Base-by-base conservation (phyloP, 2,888 invertebrate species). In the Caenorhabditis wallacei region DNA sequence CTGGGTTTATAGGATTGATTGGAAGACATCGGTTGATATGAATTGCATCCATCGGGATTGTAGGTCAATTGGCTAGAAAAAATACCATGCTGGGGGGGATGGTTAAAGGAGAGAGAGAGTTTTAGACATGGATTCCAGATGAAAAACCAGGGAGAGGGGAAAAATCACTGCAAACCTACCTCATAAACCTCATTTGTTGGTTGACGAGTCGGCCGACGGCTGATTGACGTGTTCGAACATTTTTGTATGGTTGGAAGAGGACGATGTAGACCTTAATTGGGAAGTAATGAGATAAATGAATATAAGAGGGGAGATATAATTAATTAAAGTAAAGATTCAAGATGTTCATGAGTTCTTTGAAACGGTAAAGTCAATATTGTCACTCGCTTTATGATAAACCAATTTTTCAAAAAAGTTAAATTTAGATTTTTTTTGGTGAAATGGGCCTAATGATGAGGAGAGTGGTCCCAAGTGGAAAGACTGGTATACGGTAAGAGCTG, bases 191-290 rank as follows among this genome's bases (percentile, higher is more conserved):
- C 92, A 92, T 92, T 82, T 92, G 92, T 78, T 92, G 92, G 66
- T 89, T 91, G 61, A 92, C 91, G 30, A 91, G 87, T 35, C 90
- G 85, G 2, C 91, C 90, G 22, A 91, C 90, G 3, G 91, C 91
- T 35, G 89, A 90, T 72, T 91, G 90, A 30, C 91, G 86, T 10
- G 89, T 90, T 8, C 95, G 94, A 2, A 95, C 95, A 91, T 95
- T 95, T 92, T 95, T 95, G 92, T 95, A 95, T 0, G 95, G 95
- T 92, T 95, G 95, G 90, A 95, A 95, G 13, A 95, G 93, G 16
- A 95, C 95, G 85, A 95, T 94, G 92, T 95, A 95, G 24, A 95
- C 94, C 92, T 87, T n/a, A n/a, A n/a, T n/a, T n/a, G n/a, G 66
- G 48, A 82, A 84, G 20, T 8, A 30, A 5, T 30, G 30, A 30